These are phyloP conservation scores for Ditylenchus weischeri DNA, from an alignment of 2,888 invertebrate genomes.

Conservation along the genomic window DNA sequence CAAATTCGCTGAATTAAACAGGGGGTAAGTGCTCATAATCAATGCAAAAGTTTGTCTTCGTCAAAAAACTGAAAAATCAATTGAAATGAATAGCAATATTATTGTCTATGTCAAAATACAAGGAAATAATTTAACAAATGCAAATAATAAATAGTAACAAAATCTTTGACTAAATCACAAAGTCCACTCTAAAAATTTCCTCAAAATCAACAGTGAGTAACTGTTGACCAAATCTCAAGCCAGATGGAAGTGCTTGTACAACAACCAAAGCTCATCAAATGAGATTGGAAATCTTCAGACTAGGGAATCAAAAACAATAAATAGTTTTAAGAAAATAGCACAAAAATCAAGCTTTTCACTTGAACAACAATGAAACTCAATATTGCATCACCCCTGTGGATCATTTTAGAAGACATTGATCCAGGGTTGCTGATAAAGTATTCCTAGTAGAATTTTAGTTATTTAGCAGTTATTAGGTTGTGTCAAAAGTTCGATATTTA, in stretches of 20 bases:
- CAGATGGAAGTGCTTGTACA: background rate
- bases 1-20: slow-evolving; percentile 9
- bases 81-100: background rate
- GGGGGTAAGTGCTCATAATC: background rate
- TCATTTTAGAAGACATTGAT: too few species aligned
- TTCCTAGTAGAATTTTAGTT: too few species aligned
- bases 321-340: too few species aligned
- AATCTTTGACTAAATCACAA: slow-evolving; percentile 7
- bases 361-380: too few species aligned
- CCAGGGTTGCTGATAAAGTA: too few species aligned
- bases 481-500: too few species aligned
- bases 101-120: too few species aligned
- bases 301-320: slow-evolving; percentile 2
- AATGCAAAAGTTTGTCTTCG: background rate
- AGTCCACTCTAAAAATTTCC: slow-evolving; percentile 7
- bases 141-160: background rate
- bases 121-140: slow-evolving; percentile 7
- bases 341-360: too few species aligned
- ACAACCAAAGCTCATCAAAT: background rate
- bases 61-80: background rate
- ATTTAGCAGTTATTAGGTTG: too few species aligned
- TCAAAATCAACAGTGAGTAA: background rate
- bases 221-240: background rate
- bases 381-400: too few species aligned
- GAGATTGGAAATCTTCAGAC: slow-evolving; percentile 10